Conservation (phyloP, 2,113 vertebrate genomes). For the Embiotoca jacksoni region DNA sequence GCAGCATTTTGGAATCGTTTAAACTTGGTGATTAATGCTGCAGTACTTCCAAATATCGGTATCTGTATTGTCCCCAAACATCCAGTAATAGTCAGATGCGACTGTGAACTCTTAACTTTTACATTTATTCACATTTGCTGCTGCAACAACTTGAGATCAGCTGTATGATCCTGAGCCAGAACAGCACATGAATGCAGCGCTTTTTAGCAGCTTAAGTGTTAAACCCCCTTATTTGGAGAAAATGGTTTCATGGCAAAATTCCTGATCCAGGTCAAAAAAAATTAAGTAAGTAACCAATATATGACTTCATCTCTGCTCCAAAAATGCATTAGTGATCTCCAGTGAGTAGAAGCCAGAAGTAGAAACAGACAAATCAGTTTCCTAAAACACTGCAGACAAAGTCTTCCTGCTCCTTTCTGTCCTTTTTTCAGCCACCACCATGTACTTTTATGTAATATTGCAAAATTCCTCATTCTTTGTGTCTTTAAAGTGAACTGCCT, state of each 20-base stretch:
- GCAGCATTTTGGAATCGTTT: too few species aligned
- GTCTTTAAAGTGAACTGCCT: too few species aligned
- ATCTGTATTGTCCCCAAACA: too few species aligned
- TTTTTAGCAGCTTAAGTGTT: neutral
- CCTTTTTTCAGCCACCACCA: neutral
- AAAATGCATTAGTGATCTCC: neutral
- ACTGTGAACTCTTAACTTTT: too few species aligned
- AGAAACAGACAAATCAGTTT: neutral
- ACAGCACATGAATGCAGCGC: neutral
- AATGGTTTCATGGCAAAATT: neutral
- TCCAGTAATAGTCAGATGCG: too few species aligned
- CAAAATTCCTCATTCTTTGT: too few species aligned
- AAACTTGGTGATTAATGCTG: too few species aligned
- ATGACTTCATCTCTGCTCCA: neutral
- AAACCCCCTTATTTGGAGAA: neutral
- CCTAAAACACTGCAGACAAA: neutral
- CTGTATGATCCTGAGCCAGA: neutral
- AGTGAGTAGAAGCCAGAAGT: too few species aligned
- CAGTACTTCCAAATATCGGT: too few species aligned
- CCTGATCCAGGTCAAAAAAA: neutral
- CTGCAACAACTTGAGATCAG: constrained; percentile 2
- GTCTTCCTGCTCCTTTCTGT: neutral
- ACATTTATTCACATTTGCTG: neutral
- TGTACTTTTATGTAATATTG: too few species aligned
- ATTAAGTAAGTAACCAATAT: neutral